Base-by-base conservation (phyloP, 2,797 vertebrate genomes). In the Rachycentron canadum region DNA sequence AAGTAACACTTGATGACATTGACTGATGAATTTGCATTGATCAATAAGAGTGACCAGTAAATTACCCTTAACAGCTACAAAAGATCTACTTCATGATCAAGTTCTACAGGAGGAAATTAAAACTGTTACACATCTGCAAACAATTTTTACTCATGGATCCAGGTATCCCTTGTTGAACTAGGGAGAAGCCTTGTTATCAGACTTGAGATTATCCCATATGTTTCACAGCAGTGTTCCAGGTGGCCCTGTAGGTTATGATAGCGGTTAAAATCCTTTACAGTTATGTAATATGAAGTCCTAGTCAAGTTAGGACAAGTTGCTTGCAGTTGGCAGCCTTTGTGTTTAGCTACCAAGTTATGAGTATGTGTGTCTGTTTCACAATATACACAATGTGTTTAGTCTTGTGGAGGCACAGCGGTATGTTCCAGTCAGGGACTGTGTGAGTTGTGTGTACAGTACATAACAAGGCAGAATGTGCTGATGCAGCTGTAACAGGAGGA, bases 391-490 rank as follows among this genome's bases (percentile, higher is more conserved):
- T 83, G 49, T 55, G 67, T 82, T 66, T 58, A 28, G 32, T 69
- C 67, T 64, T 76, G 80, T 80, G 56, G 50, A n/a, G 56, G 67
- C 61, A 34, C 8, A 8, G 45, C 7, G 59, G 47, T 69, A 69
- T 73, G 63, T 63, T 61, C 43, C 65, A 61, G 43, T 47, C 25
- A 57, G 43, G 23, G n/a, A 52, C 47, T 71, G 66, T 65, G 63
- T 66, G 76, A 40, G 38, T 36, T 52, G 56, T 82, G 70, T 52
- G 36, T 52, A 70, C 57, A 69, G 23, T 49, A 69, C 75, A 89
- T 88, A 92, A 84, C 56, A 43, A 67, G 74, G 52, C 56, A 89
- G 79, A 93, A 93, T 91, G 71, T 90, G 92, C 86, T 92, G 90
- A 92, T 62, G 65, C 86, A 75, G 91, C 80, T 57, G 49, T 75